These are phyloP conservation scores for Diadophis punctatus DNA, from an alignment of 2,113 vertebrate species.

Conservation along the genomic window DNA sequence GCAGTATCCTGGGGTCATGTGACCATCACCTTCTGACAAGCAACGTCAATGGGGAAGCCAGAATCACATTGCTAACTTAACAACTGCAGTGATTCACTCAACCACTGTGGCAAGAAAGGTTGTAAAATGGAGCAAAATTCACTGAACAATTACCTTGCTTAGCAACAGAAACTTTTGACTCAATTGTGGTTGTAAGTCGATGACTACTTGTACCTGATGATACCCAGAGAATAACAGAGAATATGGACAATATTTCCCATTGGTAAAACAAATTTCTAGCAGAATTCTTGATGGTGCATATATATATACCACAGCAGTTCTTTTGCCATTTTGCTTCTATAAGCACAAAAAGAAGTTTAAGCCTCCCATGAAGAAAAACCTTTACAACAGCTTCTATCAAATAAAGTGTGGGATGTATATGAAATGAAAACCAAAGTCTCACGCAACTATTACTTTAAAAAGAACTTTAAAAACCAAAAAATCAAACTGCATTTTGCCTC, in stretches of 20 bases:
- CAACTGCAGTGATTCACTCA: background rate
- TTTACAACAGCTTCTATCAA: background rate
- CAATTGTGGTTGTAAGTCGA: no score
- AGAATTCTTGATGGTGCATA: background rate
- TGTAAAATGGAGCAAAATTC: background rate
- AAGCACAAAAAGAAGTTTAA: background rate
- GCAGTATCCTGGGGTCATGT: no score
- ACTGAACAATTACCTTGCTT: background rate
- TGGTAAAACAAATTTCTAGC: background rate
- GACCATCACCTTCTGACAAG: no score
- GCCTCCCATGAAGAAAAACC: background rate
- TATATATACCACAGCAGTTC: background rate
- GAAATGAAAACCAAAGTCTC: background rate
- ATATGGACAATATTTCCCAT: background rate
- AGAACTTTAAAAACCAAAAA: background rate
- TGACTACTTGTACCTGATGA: background rate
- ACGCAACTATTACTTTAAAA: background rate
- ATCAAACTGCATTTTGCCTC: background rate
- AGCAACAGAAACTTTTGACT: background rate
- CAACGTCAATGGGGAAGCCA: no score
- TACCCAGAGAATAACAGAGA: background rate
- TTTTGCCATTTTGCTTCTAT: background rate
- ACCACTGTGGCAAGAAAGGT: background rate
- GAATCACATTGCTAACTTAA: background rate
- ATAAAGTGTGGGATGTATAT: background rate